Evolutionary conservation across 92 coral and sea anemone genomes (phyloP), one percentile per base, ranked within the genome.

Genomic region (Epizoanthus stellaris): DNA sequence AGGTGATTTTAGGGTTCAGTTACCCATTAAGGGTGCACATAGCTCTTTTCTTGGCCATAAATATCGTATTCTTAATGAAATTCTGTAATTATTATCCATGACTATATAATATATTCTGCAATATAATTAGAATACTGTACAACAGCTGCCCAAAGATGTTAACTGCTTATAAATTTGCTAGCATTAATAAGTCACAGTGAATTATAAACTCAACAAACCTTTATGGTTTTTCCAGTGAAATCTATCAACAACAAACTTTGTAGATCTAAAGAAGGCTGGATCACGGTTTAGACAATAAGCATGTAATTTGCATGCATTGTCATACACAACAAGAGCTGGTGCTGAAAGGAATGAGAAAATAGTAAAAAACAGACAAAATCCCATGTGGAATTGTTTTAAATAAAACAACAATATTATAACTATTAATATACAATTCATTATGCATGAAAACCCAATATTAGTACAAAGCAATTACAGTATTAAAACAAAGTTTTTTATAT

Each of bases 191-290:
- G n/a, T n/a, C n/a, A 4, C 20, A n/a, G 20, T 23, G 20, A 63
- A 23, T n/a, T n/a, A 63, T n/a, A n/a, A 63, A 30, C 16, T 21
- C 42, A 30, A 70, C 42, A 21, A n/a, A 77, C 82, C 82, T 59
- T 77, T 77, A 68, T 77, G 82, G 49, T 77, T 77, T 42, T 77
- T 77, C 82, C 82, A 77, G 62, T 77, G 82, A 77, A 77, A 77
- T 53, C 60, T 20, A 77, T 77, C 82, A 21, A 77, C 82, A 12
- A 77, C 66, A 59, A 77, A 77, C 42, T 77, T 77, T 20, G 82
- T 77, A 20, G 30, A 45, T 69, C 62, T 77, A 59, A 77, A 77
- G 62, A 53, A 77, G 25, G 68, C 82, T 13, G 82, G 82, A 42
- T 77, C 82, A 5, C 82, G 66, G 49, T 77, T 77, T 43, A 77